A percentile compares a stretch with the other conserved stretches of the same genome.
These are phyloP conservation scores for Euclidia mi DNA, from an alignment of 2,888 invertebrate species.

Conservation along the genomic window DNA sequence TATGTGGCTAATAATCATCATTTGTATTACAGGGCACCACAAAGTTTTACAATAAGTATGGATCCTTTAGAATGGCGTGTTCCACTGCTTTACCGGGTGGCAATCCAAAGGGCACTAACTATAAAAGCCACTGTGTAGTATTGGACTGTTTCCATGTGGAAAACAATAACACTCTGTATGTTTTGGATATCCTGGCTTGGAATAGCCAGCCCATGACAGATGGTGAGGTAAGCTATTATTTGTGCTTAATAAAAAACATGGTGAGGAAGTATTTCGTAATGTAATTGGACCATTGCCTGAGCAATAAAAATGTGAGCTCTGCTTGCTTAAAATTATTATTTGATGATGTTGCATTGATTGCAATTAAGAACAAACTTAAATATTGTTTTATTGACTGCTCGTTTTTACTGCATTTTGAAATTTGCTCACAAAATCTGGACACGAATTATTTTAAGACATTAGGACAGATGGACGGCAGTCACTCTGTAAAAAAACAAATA, in stretches of 20 bases:
- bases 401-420: too few relatives aligned
- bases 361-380: too few relatives aligned
- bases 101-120: slow-evolving; percentile 63
- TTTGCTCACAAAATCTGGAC: too few relatives aligned
- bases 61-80: slow-evolving; percentile 89
- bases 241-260: not conserved
- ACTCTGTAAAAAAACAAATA: too few relatives aligned
- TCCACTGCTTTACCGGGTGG: slow-evolving; percentile 94
- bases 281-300: too few relatives aligned
- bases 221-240: slow-evolving; percentile 92
- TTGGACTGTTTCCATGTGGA: slow-evolving; percentile 95
- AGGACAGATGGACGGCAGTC: too few relatives aligned
- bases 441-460: too few relatives aligned
- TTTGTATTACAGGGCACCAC: slow-evolving; percentile 91
- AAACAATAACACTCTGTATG: slow-evolving; percentile 91
- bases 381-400: too few relatives aligned
- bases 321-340: too few relatives aligned
- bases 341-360: too few relatives aligned
- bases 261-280: not conserved
- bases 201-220: slow-evolving; percentile 92
- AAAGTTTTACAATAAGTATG: slow-evolving; percentile 92
- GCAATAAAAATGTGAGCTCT: too few relatives aligned
- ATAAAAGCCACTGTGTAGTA: slow-evolving; percentile 89
- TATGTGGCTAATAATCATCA: not conserved
- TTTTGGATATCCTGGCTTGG: slow-evolving; percentile 96